Evolutionary conservation across 2,113 vertebrate genomes (phyloP).

Genomic region (Perca flavescens): DNA sequence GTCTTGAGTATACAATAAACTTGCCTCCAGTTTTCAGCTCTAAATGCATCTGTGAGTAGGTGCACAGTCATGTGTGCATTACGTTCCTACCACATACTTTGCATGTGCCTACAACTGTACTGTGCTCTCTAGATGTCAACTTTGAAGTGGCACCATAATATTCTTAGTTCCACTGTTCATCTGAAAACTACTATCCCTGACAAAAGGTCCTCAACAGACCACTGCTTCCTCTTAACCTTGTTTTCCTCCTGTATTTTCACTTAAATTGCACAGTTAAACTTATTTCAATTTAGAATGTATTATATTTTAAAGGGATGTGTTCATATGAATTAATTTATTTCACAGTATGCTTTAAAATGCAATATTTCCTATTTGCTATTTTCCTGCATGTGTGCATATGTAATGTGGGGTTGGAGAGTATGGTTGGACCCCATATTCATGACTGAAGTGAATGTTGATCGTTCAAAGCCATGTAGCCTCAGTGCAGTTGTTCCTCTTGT

Average conservation of each 20-base stretch:
- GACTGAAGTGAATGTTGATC: conserved; percentile 81
- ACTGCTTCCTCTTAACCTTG: conserved; percentile 52
- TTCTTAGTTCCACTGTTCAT: conserved; percentile 20
- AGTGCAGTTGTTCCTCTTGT: conserved; percentile 36
- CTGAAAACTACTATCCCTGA: conserved; percentile 60
- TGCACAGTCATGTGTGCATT: conserved; percentile 40
- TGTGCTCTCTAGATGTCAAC: conserved; percentile 51
- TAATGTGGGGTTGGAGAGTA: conserved; percentile 33
- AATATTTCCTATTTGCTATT: conserved; percentile 51
- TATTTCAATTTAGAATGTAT: conserved; percentile 71
- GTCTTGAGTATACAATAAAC: conserved; percentile 24
- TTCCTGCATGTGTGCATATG: conserved; percentile 51
- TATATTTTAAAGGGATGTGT: conserved; percentile 75
- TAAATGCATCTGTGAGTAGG: conserved; percentile 51
- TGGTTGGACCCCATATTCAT: conserved; percentile 18
- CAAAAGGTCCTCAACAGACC: conserved; percentile 72
- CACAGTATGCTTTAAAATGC: conserved; percentile 70
- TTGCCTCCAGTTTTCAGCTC: conserved; percentile 65
- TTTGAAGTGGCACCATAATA: conserved; percentile 35
- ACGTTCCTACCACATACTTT: conserved; percentile 57
- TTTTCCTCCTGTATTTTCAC: conserved; percentile 32
- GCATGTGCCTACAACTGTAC: conserved; percentile 70
- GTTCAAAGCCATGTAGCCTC: conserved; percentile 68
- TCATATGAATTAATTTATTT: conserved; percentile 71
- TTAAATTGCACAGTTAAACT: conserved; percentile 72